Base-by-base conservation (phyloP, 2,113 vertebrate species). In the Pollimyrus isidori region DNA sequence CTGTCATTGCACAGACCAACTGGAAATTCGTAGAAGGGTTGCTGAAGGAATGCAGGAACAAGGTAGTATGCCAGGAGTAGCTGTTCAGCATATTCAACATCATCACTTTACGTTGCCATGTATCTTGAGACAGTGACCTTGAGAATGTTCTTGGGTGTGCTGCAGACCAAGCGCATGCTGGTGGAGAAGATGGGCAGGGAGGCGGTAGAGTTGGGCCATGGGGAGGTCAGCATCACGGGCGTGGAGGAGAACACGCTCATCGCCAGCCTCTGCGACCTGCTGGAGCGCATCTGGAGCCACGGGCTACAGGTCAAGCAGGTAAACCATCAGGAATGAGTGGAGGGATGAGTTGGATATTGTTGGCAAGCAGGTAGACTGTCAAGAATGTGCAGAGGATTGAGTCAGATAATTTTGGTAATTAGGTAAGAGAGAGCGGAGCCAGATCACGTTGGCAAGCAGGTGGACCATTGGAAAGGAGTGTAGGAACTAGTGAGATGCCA, bases 21-120 rank as follows among this genome's bases (percentile, higher is more conserved):
- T 99, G 98, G 97, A 99, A 99, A 91, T 99, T 99, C 95, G 98
- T 99, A 13, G 98, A 99, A 91, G 98, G 98, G 3, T 93, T 99
- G 91, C 93, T 99, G 91, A 99, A 99, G 92, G 98, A 99, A 91
- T 99, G 98, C 92, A 95, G 98, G 89, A 99, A 99, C 92, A 99
- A 99, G 97, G 98, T 99, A 93, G 39, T 91, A 58, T 10, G 30
- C 15, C 52, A 35, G 48, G 11, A 35, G 35, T 35, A 35, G 1
- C 10, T 50, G 17, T 26, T 52, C 62, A 69, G n/a, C 62, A 21
- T 80, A 35, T 2, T 58, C 19, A 73, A 19, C n/a, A 26, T 45
- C 10, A 65, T n/a, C 10, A 48, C 45, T 83, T 83, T 19, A 45
- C 3, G 3, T 7, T 88, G 39, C 15, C 35, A 5, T 21, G n/a